These are phyloP conservation scores for Lamellibrachia luymesi DNA, from an alignment of 1,140 invertebrate species.

Conservation along the genomic window DNA sequence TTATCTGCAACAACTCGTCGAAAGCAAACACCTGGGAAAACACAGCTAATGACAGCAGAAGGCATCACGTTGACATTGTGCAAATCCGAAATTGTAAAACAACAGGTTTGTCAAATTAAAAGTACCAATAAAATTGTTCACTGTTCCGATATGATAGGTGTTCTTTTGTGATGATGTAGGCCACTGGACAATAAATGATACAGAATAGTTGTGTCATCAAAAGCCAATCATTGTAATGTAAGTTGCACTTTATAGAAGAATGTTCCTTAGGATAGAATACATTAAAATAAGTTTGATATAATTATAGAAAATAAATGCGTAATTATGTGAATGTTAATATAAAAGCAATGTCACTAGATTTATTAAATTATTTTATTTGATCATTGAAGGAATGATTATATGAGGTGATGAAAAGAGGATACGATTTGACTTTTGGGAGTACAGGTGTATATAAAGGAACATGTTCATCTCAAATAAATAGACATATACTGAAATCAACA, in stretches of 20 bases:
- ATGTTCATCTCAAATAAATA: no score
- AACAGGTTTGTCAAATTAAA: background rate
- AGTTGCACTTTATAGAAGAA: background rate
- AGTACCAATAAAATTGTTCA: background rate
- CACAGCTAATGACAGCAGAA: background rate
- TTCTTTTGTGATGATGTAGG: background rate
- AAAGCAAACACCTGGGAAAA: background rate
- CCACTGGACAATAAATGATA: background rate
- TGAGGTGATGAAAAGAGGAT: no score
- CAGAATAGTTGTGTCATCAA: background rate
- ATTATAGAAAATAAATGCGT: background rate
- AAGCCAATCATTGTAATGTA: background rate
- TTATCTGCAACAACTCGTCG: no score
- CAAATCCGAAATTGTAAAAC: background rate
- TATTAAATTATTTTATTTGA: no score
- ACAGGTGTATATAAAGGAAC: no score
- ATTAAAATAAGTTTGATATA: background rate
- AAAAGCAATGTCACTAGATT: no score
- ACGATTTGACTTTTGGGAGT: no score
- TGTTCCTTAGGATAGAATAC: background rate
- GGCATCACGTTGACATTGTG: background rate
- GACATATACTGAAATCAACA: no score
- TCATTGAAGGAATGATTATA: no score
- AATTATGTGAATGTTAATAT: background rate
- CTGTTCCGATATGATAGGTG: background rate